A percentile compares a stretch with the other conserved stretches of the same genome.
phyloP scores from a whole-genome alignment of 2,797 vertebrate genomes.

The Crenuchus spilurus region DNA sequence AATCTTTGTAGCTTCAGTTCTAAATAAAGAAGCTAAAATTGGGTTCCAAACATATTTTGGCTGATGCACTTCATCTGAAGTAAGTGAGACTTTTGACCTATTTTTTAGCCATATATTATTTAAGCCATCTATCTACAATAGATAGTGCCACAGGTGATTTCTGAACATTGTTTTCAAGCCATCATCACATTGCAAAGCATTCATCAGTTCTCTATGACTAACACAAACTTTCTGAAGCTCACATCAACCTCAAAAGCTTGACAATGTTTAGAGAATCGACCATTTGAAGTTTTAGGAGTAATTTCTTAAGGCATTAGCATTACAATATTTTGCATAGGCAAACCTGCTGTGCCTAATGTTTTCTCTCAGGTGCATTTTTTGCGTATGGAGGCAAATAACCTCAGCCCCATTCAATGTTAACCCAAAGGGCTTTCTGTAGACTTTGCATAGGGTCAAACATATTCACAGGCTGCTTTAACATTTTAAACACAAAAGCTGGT shows the following conservation, averaged over 20 bases:
- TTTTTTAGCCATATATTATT: too few relatives aligned
- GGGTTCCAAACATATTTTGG: too few relatives aligned
- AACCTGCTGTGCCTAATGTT: conserved; percentile 1
- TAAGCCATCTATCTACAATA: too few relatives aligned
- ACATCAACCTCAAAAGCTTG: background rate
- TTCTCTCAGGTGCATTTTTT: conserved; percentile 7
- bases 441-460: background rate
- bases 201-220: background rate
- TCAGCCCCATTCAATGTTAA: background rate
- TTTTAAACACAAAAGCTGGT: background rate
- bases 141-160: too few relatives aligned
- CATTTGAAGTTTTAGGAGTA: background rate
- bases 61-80: too few relatives aligned
- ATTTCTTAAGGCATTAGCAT: background rate
- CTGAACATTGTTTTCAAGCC: too few relatives aligned
- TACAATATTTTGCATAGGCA: conserved; percentile 5
- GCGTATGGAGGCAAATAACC: conserved; percentile 17
- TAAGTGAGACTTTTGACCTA: too few relatives aligned
- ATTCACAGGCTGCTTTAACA: background rate
- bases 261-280: background rate
- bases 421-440: background rate
- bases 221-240: background rate
- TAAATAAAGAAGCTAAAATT: too few relatives aligned
- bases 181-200: too few relatives aligned
- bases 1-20: too few relatives aligned